Conservation (phyloP, 2,888 invertebrate genomes). For the Candidula unifasciata region DNA sequence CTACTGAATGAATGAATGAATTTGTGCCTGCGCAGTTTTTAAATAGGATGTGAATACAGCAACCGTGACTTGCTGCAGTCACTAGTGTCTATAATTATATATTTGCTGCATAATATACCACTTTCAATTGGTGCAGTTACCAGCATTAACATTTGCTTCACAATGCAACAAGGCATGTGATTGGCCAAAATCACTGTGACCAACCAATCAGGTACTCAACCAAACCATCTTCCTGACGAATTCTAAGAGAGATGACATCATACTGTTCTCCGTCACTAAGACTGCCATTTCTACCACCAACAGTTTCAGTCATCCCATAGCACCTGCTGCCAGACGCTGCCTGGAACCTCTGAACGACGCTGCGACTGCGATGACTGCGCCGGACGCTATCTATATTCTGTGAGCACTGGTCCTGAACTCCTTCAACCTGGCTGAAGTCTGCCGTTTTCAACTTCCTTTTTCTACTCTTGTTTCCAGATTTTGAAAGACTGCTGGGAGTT, state of each 20-base stretch:
- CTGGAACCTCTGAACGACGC: slow-evolving; percentile 32
- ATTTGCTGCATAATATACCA: too few species aligned
- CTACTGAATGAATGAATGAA: too few species aligned
- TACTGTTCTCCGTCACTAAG: slow-evolving; percentile 31
- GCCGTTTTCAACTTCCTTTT: not conserved
- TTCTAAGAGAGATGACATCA: slow-evolving; percentile 45
- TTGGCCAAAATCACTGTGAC: slow-evolving; percentile 8
- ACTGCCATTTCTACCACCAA: not conserved
- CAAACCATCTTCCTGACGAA: slow-evolving; percentile 1
- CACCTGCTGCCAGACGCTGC: not conserved
- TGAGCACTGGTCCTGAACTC: too few species aligned
- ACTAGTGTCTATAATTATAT: too few species aligned
- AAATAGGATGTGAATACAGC: too few species aligned
- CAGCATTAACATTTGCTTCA: too few species aligned
- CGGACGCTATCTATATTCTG: slow-evolving; percentile 24
- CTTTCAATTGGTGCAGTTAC: not conserved
- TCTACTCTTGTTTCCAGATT: not conserved
- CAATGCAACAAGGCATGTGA: too few species aligned
- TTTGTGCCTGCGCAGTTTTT: too few species aligned
- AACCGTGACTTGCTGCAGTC: too few species aligned
- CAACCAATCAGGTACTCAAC: slow-evolving; percentile 47
- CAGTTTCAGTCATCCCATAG: not conserved
- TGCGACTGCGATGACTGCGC: slow-evolving; percentile 45
- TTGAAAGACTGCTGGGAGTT: not conserved
- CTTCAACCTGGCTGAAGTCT: not conserved